These are phyloP conservation scores for Mastigias papua DNA, from an alignment of 30 jellyfish, hydroid and myxozoan genomes.

Conservation along the genomic window DNA sequence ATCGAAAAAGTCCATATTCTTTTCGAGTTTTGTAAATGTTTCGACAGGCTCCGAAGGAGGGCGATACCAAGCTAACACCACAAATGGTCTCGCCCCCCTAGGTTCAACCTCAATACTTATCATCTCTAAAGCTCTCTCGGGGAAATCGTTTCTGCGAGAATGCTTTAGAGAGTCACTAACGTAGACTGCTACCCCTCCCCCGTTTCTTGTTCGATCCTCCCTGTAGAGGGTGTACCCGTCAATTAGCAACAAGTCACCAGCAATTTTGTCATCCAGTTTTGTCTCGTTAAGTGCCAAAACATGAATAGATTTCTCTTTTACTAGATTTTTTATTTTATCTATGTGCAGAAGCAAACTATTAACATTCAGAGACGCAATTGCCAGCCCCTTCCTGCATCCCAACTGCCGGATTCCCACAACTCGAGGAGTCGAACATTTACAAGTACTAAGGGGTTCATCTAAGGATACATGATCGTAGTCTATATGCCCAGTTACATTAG, in stretches of 20 bases:
- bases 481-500: slow-evolving; percentile 30
- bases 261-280: slow-evolving; percentile 19
- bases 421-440: slow-evolving; percentile 6
- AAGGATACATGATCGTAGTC: slow-evolving; percentile 24
- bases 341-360: slow-evolving; percentile 42
- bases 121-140: slow-evolving; percentile 34
- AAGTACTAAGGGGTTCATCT: slow-evolving; percentile 37
- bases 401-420: not conserved
- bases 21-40: not conserved
- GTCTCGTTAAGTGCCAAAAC: slow-evolving; percentile 42
- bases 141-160: slow-evolving; percentile 16
- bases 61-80: slow-evolving; percentile 19
- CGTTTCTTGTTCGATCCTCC: slow-evolving; percentile 12
- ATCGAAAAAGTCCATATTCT: slow-evolving; percentile 29
- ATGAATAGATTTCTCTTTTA: slow-evolving; percentile 7
- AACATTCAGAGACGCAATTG: slow-evolving; percentile 40
- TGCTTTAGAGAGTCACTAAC: slow-evolving; percentile 18
- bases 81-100: slow-evolving; percentile 24
- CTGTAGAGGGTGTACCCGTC: slow-evolving; percentile 12
- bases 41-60: slow-evolving; percentile 30
- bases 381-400: slow-evolving; percentile 44
- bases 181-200: slow-evolving; percentile 31
- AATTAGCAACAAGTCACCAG: not conserved
- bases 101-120: slow-evolving; percentile 33
- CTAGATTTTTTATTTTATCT: slow-evolving; percentile 22